These are phyloP conservation scores for Spodoptera litura DNA, from an alignment of 1,140 invertebrate genomes.

Conservation along the genomic window DNA sequence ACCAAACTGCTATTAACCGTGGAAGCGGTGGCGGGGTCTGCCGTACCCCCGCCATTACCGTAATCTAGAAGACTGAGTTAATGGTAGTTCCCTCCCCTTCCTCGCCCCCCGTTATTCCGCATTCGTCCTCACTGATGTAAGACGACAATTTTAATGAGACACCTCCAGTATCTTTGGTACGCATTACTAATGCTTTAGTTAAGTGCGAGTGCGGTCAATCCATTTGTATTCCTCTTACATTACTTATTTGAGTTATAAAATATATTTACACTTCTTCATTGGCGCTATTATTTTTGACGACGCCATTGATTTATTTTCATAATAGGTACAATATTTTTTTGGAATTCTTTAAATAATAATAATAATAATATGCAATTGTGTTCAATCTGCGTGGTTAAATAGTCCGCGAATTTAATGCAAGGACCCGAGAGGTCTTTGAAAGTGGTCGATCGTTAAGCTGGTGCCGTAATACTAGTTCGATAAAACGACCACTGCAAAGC, in stretches of 20 bases:
- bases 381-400: background rate
- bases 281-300: too few relatives aligned
- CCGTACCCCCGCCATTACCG: conserved; percentile 39
- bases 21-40: conserved; percentile 27
- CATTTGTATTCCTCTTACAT: background rate
- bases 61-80: conserved; percentile 44
- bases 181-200: conserved; percentile 8
- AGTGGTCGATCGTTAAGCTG: conserved; percentile 37
- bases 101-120: background rate
- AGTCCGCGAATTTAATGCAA: background rate
- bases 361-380: too few relatives aligned
- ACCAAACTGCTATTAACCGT: conserved; percentile 47
- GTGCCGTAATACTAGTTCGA: conserved; percentile 33
- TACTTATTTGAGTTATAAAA: too few relatives aligned
- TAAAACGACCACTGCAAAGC: conserved; percentile 42
- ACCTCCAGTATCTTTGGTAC: conserved; percentile 26
- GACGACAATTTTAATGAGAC: conserved; percentile 47
- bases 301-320: background rate
- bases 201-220: conserved; percentile 13
- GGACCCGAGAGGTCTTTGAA: conserved; percentile 13
- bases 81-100: conserved; percentile 5
- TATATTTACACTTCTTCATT: background rate
- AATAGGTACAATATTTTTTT: too few relatives aligned
- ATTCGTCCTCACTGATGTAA: conserved; percentile 33
- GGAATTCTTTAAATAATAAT: too few relatives aligned